Evolutionary conservation across 2,113 vertebrate species (phyloP), one percentile per base, ranked within the genome.

Genomic region (Malurus elegans): DNA sequence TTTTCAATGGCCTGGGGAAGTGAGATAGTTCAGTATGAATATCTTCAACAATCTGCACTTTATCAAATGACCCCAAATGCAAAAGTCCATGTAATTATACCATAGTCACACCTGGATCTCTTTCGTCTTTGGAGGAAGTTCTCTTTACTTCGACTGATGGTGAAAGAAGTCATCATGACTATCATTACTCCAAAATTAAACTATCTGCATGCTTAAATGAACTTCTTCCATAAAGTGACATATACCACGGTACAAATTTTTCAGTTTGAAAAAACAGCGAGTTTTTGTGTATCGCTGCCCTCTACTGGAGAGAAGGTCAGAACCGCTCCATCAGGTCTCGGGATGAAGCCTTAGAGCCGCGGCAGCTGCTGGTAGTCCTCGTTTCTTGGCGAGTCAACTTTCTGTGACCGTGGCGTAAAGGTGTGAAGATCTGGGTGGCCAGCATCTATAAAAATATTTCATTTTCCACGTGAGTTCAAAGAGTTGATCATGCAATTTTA

Each of bases 271-370:
- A 65, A 48, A 15, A 4, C 1, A 3, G 31, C 56, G 48, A 92
- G 94, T 83, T 83, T 96, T 94, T 93, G 82, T 96, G 54, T 85
- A 0, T 88, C 94, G 56, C 86, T 96, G 96, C 96, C 96, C 95
- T 96, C 96, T 97, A 14, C 96, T 94, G 96, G 95, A 92, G 50
- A 92, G 31, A 83, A 70, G 67, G 19, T 70, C 95, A 47, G 79
- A 54, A 13, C 82, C 2, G 6, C 72, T 69, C 32, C 5, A 0
- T 12, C 12, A 6, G 36, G 18, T 76, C 36, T 36, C 20, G 0
- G 4, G 4, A 0, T 0, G 5, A 48, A 62, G 58, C n/a, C 36
- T 20, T 1, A 15, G 34, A 47, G 70, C 40, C 61, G 0, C 6
- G 3, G 2, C 18, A 14, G 36, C 8, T 51, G 34, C 18, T 34